A percentile compares a stretch with the other conserved stretches of the same genome.
Evolutionary conservation across 2,113 vertebrate species (phyloP).

Genomic region (Odocoileus hemionus): DNA sequence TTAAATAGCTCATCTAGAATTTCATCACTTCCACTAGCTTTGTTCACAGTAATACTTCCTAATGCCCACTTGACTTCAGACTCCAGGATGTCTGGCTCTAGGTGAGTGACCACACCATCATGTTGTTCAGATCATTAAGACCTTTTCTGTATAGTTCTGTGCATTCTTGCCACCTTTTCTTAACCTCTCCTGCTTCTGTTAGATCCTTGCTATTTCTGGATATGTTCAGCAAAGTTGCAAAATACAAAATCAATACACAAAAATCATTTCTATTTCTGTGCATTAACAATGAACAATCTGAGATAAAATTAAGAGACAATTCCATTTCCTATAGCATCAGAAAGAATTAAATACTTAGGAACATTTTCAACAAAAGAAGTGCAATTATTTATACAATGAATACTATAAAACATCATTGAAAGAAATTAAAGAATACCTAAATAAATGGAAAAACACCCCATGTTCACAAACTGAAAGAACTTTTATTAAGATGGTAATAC

Average conservation of each 20-base stretch:
- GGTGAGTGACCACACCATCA: not conserved
- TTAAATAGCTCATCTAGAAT: not conserved
- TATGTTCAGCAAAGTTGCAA: not conserved
- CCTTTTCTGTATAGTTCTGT: not conserved
- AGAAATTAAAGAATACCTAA: not conserved
- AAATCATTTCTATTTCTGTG: not conserved
- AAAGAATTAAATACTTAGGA: not conserved
- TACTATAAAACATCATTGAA: not conserved
- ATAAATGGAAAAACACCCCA: not conserved
- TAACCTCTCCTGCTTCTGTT: not conserved
- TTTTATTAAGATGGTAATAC: not conserved
- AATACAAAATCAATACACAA: not conserved
- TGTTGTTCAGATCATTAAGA: not conserved
- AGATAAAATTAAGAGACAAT: not conserved
- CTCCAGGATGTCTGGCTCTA: not conserved
- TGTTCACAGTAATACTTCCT: not conserved
- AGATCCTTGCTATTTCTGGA: not conserved
- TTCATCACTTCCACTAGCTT: not conserved
- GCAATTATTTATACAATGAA: not conserved
- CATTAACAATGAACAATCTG: not conserved
- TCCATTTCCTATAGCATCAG: not conserved
- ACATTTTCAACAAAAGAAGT: not conserved
- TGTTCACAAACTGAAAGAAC: not conserved
- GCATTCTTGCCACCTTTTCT: not conserved
- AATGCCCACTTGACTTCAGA: not conserved